Evolutionary conservation across 1,140 invertebrate species (phyloP), one percentile per base, ranked within the genome.

Genomic region (Wiebesia pumilae): DNA sequence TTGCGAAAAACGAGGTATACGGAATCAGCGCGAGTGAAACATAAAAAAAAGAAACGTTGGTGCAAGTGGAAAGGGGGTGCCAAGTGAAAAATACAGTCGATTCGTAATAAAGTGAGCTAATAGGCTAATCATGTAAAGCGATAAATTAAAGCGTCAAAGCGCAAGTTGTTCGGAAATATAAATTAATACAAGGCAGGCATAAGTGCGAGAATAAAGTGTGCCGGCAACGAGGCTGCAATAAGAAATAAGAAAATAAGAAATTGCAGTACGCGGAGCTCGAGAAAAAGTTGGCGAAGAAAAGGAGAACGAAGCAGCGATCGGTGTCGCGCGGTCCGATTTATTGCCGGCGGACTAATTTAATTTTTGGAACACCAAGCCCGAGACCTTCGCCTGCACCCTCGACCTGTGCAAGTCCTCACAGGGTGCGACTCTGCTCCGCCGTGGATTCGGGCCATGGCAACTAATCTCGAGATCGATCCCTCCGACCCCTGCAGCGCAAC

Each of bases 401-500:
- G 21, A 33, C 30, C 16, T 40, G 40, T 19, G 62, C 67, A 43
- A 24, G 19, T 4, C 24, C 12, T 24, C 21, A 19, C 27, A 19
- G 40, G 38, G 43, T 27, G 75, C 43, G 75, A 77, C 40, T 3
- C 6, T 12, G 10, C 12, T 3, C 0, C 35, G 4, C 6, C 69
- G 40, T 30, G 43, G 19, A 77, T 78, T n/a, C 69, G 30, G 77
- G 73, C 88, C 40, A 75, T 83, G 83, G 83, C 88, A 85, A 87
- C 88, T 88, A 87, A 88, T 88, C 88, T 88, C 86, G 33, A 75
- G 79, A 65, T 27, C 27, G 51, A 58, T 33, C 35, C 86, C 47
- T 62, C 67, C 47, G 27, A 30, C 77, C 77, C 38, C 58, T 62
- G 3, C 35, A 24, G 40, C 40, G 81, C 47, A 54, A 83, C 81